A percentile compares a stretch with the other conserved stretches of the same genome.
phyloP scores from a whole-genome alignment of 1,140 invertebrate species.

The Calycopis cecrops region DNA sequence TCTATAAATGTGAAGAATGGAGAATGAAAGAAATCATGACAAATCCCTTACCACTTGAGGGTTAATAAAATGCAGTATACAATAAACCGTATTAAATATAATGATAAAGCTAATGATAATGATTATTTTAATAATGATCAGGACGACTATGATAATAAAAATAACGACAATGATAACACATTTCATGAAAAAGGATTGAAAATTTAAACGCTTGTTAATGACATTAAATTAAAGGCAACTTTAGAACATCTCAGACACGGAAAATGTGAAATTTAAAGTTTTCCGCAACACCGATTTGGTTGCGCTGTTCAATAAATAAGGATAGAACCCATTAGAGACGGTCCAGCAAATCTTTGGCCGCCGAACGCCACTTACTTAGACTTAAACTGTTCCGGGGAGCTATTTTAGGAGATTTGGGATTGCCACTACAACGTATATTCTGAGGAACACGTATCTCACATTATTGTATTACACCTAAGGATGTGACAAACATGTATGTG shows the following conservation, averaged over 20 bases:
- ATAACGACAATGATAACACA: too few species aligned
- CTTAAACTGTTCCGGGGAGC: slow-evolving; percentile 65
- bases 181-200: too few species aligned
- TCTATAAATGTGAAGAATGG: too few species aligned
- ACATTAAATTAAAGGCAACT: too few species aligned
- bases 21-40: too few species aligned
- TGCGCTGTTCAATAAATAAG: slow-evolving; percentile 67
- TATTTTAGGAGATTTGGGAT: slow-evolving; percentile 75
- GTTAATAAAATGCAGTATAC: too few species aligned
- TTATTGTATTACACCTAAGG: slow-evolving; percentile 6
- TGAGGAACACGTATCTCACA: slow-evolving; percentile 43
- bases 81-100: too few species aligned
- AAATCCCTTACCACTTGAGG: too few species aligned
- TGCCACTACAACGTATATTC: slow-evolving; percentile 43
- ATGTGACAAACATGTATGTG: background rate
- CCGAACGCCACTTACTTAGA: slow-evolving; percentile 73
- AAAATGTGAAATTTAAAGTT: slow-evolving; percentile 44
- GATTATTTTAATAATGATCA: too few species aligned
- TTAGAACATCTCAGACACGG: background rate
- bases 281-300: slow-evolving; percentile 35
- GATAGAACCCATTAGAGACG: slow-evolving; percentile 70
- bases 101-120: too few species aligned
- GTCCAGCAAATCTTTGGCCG: slow-evolving; percentile 68
- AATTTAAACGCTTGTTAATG: too few species aligned
- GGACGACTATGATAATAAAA: too few species aligned